Conservation (phyloP, 2,113 vertebrate species). For the Sialia sialis region DNA sequence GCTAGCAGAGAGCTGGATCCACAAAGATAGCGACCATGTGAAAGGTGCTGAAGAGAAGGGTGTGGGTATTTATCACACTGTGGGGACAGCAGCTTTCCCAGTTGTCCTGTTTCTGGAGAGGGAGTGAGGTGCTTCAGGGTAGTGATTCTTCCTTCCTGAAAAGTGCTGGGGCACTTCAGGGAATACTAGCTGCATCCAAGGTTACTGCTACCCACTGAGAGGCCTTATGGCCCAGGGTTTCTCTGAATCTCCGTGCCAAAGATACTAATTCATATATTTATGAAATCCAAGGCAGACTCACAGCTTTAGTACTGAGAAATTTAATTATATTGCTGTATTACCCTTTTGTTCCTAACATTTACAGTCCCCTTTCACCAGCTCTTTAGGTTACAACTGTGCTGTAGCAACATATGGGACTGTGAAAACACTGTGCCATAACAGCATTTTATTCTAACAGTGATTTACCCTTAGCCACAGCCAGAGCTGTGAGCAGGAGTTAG, state of each 20-base stretch:
- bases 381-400: neutral
- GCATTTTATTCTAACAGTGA: neutral
- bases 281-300: neutral
- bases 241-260: neutral
- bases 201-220: neutral
- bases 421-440: neutral
- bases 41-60: neutral
- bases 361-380: neutral
- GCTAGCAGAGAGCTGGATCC: neutral
- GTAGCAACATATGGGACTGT: neutral
- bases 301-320: neutral
- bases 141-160: neutral
- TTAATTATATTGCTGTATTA: neutral
- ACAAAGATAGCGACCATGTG: fast-evolving
- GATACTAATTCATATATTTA: neutral
- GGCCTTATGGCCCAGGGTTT: neutral
- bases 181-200: neutral
- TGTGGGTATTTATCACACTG: neutral
- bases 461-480: neutral
- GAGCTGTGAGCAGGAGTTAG: neutral
- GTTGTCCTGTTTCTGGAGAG: neutral
- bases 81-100: neutral
- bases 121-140: neutral
- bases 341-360: neutral
- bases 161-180: neutral